phyloP scores from a whole-genome alignment of 2,113 vertebrate species.

The Ibidorhyncha struthersii region DNA sequence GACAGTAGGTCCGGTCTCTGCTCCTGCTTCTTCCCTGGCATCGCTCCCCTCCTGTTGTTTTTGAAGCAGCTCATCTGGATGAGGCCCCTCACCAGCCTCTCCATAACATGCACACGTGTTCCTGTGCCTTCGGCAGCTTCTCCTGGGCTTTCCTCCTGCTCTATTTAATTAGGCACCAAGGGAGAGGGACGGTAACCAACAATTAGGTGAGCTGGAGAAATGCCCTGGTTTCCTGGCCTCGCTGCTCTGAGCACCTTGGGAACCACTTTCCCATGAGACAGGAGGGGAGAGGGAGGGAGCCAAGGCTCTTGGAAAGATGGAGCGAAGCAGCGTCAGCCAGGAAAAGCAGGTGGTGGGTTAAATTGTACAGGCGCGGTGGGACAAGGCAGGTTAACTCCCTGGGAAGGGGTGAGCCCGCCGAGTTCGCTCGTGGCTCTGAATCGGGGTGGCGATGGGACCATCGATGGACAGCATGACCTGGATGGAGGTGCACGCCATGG shows the following conservation, averaged over 20 bases:
- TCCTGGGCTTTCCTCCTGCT: conserved; percentile 56
- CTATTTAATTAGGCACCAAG: conserved; percentile 46
- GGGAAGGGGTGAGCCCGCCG: background rate
- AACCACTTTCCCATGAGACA: background rate
- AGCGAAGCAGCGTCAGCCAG: background rate
- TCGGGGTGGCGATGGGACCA: background rate
- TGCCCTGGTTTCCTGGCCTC: conserved; percentile 53
- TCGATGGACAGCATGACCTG: background rate
- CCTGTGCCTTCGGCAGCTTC: conserved; percentile 28
- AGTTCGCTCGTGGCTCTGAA: background rate
- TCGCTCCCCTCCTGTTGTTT: background rate
- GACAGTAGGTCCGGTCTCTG: background rate
- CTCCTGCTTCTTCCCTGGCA: background rate
- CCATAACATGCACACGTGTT: background rate
- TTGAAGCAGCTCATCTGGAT: background rate
- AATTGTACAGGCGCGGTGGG: background rate
- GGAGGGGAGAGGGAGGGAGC: background rate
- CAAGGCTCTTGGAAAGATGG: background rate
- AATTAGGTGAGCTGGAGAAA: conserved; percentile 55
- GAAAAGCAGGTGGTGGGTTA: background rate
- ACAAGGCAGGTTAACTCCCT: background rate
- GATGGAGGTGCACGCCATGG: background rate
- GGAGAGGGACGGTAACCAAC: conserved; percentile 52
- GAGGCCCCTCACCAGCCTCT: background rate
- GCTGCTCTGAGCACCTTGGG: background rate